Evolutionary conservation across 2,797 vertebrate species (phyloP).

Genomic region (Sebastes melanostomus): DNA sequence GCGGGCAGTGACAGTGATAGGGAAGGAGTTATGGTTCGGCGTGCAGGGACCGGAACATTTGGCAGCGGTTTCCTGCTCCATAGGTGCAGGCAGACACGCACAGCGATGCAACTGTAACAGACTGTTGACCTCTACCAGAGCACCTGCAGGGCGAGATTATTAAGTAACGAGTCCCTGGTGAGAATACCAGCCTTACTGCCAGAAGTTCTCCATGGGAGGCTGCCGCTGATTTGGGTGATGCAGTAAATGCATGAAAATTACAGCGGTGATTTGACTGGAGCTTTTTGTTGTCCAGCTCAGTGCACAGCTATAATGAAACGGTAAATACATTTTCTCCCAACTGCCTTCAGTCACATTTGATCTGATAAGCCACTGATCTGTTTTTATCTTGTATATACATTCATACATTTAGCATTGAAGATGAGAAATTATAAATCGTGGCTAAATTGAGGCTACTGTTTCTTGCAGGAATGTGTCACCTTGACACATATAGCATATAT

Average conservation of each 20-base stretch:
- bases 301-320: not conserved
- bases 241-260: conserved; percentile 61
- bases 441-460: not conserved
- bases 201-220: conserved; percentile 70
- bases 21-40: conserved; percentile 55
- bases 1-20: conserved; percentile 65
- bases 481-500: not conserved
- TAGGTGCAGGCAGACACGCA: conserved; percentile 66
- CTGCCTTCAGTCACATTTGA: not conserved
- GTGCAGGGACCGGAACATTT: conserved; percentile 58
- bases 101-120: conserved; percentile 64
- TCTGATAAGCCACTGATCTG: not conserved
- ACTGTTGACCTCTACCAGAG: conserved; percentile 75
- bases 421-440: not conserved
- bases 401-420: not conserved
- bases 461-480: not conserved
- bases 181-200: conserved; percentile 73
- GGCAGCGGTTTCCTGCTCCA: conserved; percentile 64
- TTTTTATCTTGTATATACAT: not conserved
- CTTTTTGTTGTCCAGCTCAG: conserved; percentile 18
- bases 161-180: conserved; percentile 78
- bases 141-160: conserved; percentile 80
- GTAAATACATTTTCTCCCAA: not conserved
- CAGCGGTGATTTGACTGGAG: conserved; percentile 50
- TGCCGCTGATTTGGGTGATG: conserved; percentile 68